Evolutionary conservation across 2,888 invertebrate genomes (phyloP).

Genomic region (Leuctra nigra): DNA sequence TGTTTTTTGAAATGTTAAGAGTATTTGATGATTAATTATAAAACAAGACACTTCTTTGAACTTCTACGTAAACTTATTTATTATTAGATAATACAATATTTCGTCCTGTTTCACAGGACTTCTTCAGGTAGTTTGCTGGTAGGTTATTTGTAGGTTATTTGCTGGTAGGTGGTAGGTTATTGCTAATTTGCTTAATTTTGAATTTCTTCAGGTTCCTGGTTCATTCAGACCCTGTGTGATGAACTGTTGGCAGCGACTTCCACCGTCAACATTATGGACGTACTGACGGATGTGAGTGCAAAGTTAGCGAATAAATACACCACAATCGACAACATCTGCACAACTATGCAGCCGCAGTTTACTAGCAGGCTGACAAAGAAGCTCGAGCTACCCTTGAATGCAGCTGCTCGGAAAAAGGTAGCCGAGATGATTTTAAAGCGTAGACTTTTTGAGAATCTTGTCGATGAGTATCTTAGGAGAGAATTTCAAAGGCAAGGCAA

Average conservation of each 20-base stretch:
- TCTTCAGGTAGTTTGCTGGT: no score
- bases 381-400: slow-evolving; percentile 12
- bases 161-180: no score
- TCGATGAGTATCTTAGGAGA: no score
- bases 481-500: no score
- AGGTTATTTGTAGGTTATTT: no score
- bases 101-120: no score
- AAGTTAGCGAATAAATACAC: slow-evolving; percentile 6
- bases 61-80: no score
- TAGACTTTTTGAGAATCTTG: background rate
- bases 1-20: no score
- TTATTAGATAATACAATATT: no score
- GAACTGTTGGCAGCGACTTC: slow-evolving; percentile 5
- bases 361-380: slow-evolving; percentile 5
- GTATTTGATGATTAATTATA: no score
- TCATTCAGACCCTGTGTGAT: slow-evolving; percentile 21
- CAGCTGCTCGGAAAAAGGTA: background rate
- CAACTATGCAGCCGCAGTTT: slow-evolving; percentile 20
- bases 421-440: background rate
- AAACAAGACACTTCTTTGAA: no score
- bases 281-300: slow-evolving; percentile 14
- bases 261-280: background rate
- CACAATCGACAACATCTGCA: background rate
- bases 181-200: no score
- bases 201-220: slow-evolving; percentile 23